Evolutionary conservation across 2,797 vertebrate genomes (phyloP).

Genomic region (Chiloscyllium punctatum): DNA sequence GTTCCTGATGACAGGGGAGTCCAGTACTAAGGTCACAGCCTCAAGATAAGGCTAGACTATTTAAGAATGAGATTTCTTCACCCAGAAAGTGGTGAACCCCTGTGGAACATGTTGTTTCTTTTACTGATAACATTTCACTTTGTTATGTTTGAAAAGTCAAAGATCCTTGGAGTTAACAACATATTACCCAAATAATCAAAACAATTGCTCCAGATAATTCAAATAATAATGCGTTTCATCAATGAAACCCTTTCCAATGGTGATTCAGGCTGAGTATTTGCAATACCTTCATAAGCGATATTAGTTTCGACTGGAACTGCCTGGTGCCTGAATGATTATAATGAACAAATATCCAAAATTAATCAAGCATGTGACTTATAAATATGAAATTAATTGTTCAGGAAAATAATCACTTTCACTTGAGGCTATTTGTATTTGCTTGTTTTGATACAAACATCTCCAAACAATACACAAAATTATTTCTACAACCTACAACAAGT

Average conservation of each 20-base stretch:
- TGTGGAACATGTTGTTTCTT: not conserved
- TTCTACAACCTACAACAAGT: constrained; percentile 83
- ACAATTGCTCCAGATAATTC: not conserved
- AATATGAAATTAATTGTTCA: not conserved
- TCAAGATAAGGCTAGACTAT: no score
- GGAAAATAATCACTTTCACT: not conserved
- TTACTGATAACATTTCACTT: not conserved
- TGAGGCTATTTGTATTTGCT: not conserved
- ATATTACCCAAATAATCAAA: not conserved
- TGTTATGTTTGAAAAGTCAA: not conserved
- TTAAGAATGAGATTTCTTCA: no score
- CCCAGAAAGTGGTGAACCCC: no score
- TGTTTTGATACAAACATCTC: constrained; percentile 52
- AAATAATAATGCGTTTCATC: no score
- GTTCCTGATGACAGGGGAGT: no score
- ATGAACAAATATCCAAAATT: not conserved
- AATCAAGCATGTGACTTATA: not conserved
- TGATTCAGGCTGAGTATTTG: not conserved
- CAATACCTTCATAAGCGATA: not conserved
- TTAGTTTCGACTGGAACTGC: not conserved
- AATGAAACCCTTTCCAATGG: not conserved
- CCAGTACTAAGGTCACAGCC: no score
- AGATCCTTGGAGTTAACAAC: not conserved
- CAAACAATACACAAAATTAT: constrained; percentile 85
- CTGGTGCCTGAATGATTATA: not conserved